phyloP scores from a whole-genome alignment of 2,888 invertebrate genomes.

The Electrophaes corylata region DNA sequence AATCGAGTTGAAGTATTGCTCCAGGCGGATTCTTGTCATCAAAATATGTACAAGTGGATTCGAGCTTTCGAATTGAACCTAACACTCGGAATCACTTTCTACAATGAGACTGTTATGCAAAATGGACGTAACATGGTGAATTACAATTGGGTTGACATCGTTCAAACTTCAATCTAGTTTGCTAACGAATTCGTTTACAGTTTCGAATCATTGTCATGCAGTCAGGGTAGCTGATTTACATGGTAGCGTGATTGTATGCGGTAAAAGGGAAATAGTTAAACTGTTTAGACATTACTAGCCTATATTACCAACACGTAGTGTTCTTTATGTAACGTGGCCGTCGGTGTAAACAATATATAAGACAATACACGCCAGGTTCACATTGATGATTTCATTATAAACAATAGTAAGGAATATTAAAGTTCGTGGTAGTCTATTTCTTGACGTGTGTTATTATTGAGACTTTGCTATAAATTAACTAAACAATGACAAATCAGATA shows the following conservation, averaged over 20 bases:
- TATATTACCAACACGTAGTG: constrained; percentile 21
- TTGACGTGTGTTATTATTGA: no score
- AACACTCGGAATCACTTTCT: constrained; percentile 77
- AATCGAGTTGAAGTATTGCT: constrained; percentile 74
- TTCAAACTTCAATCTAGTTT: constrained; percentile 40
- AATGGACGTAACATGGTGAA: constrained; percentile 76
- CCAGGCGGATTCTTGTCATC: constrained; percentile 69
- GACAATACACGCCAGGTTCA: no score
- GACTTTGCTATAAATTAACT: no score
- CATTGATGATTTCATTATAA: no score
- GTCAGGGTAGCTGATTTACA: constrained; percentile 43
- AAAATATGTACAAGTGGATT: constrained; percentile 74
- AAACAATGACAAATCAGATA: no score
- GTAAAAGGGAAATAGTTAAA: constrained; percentile 39
- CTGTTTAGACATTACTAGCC: constrained; percentile 22
- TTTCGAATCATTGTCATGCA: constrained; percentile 48
- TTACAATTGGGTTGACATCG: constrained; percentile 72
- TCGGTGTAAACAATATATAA: no score
- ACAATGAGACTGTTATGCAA: constrained; percentile 78
- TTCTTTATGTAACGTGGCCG: neutral
- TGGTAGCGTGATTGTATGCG: constrained; percentile 37
- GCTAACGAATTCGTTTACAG: constrained; percentile 63
- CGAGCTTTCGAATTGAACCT: constrained; percentile 73
- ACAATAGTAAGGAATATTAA: no score
- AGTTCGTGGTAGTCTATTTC: no score